Evolutionary conservation across 2,113 vertebrate species (phyloP).

Genomic region (Ciconia stormi): DNA sequence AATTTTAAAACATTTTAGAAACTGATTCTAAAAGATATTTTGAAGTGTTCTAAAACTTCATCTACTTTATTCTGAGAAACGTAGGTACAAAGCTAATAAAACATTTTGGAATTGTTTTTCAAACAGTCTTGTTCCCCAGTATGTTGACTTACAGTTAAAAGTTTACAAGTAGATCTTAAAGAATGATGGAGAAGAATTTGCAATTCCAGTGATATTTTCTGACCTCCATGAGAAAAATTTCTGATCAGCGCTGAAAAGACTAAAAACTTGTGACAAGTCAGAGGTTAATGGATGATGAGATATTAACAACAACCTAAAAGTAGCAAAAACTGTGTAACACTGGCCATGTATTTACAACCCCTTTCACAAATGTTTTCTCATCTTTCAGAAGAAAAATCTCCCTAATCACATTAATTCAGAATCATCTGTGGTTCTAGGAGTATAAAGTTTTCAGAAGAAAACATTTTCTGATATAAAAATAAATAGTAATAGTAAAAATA

Average conservation of each 20-base stretch:
- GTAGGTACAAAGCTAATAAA: not conserved
- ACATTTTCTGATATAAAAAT: not conserved
- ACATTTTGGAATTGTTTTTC: not conserved
- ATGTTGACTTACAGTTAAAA: not conserved
- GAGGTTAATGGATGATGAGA: not conserved
- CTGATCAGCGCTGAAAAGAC: not conserved
- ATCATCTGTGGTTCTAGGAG: not conserved
- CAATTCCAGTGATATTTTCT: not conserved
- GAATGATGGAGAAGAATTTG: not conserved
- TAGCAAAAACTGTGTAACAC: not conserved
- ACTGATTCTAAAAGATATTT: not conserved
- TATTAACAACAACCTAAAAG: not conserved
- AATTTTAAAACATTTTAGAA: not conserved
- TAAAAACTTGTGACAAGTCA: not conserved
- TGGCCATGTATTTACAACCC: rapidly evolving
- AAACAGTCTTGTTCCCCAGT: not conserved
- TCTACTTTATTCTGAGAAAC: not conserved
- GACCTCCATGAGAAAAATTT: not conserved
- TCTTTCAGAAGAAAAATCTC: not conserved
- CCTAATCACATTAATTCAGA: not conserved
- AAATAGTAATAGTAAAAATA: not conserved
- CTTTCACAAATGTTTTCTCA: not conserved
- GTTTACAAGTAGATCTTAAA: not conserved
- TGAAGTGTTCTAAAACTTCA: not conserved
- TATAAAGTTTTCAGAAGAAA: not conserved